Evolutionary conservation across 2,113 vertebrate species (phyloP).

Genomic region (Dicrurus megarhynchus): DNA sequence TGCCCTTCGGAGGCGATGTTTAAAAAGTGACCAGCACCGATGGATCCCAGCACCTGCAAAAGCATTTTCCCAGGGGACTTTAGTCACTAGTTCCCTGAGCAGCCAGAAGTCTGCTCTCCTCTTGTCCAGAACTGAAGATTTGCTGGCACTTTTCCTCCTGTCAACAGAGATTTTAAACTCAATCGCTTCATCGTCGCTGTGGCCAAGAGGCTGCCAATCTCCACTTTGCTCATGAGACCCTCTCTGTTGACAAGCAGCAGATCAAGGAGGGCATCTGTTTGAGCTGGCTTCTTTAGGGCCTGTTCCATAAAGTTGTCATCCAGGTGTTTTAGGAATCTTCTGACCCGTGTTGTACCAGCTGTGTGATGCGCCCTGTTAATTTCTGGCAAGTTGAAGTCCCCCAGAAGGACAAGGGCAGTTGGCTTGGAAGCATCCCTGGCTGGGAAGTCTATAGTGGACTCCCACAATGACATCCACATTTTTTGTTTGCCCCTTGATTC

Average conservation of each 20-base stretch:
- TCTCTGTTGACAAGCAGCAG: background rate
- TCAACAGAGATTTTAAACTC: background rate
- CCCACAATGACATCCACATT: background rate
- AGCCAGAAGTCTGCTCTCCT: background rate
- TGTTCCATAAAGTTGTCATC: background rate
- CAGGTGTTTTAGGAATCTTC: background rate
- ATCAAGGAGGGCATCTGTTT: background rate
- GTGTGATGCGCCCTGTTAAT: background rate
- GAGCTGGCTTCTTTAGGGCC: background rate
- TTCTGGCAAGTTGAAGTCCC: background rate
- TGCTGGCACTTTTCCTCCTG: background rate
- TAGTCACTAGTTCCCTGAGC: background rate
- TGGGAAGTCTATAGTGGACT: background rate
- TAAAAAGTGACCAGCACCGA: background rate
- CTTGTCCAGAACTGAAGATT: background rate
- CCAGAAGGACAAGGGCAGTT: background rate
- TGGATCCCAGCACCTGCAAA: background rate
- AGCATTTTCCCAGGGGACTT: background rate
- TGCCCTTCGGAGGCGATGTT: background rate
- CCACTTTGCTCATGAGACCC: background rate
- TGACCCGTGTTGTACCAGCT: accelerated
- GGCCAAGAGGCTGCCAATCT: accelerated
- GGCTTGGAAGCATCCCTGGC: background rate
- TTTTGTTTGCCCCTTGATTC: background rate
- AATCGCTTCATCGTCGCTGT: accelerated